Percentiles rank a stretch among this genome's conserved stretches.
Conservation (phyloP, 2,888 invertebrate genomes). For the Eilema sororculum region DNA sequence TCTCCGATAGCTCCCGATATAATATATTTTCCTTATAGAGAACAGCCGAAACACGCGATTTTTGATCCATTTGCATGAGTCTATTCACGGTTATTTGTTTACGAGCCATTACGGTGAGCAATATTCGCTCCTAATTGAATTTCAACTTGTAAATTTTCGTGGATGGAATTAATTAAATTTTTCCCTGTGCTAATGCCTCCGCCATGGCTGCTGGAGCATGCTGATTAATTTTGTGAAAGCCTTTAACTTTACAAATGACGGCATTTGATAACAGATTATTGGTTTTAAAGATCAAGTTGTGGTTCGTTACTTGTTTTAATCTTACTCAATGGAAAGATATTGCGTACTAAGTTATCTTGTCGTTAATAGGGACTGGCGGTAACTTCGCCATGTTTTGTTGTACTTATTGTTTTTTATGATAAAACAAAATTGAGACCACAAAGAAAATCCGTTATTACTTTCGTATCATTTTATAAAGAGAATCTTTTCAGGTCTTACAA, state of each 20-base stretch:
- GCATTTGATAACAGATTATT: constrained; percentile 64
- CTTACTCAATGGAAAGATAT: constrained; percentile 15
- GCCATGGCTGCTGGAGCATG: constrained; percentile 59
- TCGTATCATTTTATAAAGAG: constrained; percentile 1
- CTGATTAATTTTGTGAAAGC: constrained; percentile 73
- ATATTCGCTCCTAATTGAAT: constrained; percentile 81
- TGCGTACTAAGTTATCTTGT: constrained; percentile 16
- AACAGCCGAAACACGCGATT: constrained; percentile 83
- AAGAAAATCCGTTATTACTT: background rate
- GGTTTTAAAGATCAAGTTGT: constrained; percentile 42
- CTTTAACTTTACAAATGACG: constrained; percentile 71
- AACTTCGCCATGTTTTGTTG: background rate
- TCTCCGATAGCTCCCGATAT: constrained; percentile 72
- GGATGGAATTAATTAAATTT: constrained; percentile 79
- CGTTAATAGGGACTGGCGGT: background rate
- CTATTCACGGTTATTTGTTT: constrained; percentile 78
- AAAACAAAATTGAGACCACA: background rate
- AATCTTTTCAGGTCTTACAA: background rate
- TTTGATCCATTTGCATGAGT: constrained; percentile 83
- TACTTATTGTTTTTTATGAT: background rate
- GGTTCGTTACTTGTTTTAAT: constrained; percentile 31
- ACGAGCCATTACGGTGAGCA: constrained; percentile 74
- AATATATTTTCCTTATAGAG: constrained; percentile 84
- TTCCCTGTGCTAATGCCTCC: constrained; percentile 65
- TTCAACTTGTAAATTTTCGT: constrained; percentile 78